Conservation (phyloP, 2,888 invertebrate species). For the Drosophila vallismaia region DNA sequence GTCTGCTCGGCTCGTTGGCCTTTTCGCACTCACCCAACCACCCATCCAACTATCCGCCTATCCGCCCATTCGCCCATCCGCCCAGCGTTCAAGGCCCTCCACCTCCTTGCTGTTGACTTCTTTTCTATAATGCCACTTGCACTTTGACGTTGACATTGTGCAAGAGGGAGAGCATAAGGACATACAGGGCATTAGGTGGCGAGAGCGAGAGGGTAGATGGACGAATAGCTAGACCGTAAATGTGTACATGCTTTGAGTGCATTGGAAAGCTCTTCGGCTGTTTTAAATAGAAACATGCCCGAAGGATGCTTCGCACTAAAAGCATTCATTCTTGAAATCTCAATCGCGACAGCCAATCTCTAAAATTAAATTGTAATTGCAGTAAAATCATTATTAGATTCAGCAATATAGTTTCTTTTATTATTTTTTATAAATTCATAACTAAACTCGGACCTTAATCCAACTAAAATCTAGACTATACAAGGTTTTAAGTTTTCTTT, state of each 20-base stretch:
- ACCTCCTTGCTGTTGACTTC: conserved; percentile 47
- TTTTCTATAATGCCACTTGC: conserved; percentile 76
- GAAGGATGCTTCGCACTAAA: conserved; percentile 62
- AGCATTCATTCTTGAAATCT: conserved; percentile 52
- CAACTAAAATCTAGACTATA: too few species aligned
- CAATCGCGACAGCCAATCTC: conserved; percentile 7
- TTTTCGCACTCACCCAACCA: conserved; percentile 6
- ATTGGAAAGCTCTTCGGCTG: conserved; percentile 52
- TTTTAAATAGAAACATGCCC: conserved; percentile 65
- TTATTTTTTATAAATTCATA: too few species aligned
- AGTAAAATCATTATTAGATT: too few species aligned
- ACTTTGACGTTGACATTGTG: conserved; percentile 76
- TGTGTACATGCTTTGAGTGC: conserved; percentile 42
- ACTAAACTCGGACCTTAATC: too few species aligned
- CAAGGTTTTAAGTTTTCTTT: too few species aligned
- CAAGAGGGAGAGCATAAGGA: conserved; percentile 24
- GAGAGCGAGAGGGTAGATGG: too few species aligned
- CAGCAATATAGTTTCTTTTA: too few species aligned
- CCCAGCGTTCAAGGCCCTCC: conserved; percentile 3
- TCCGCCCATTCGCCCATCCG: not conserved
- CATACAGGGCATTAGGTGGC: not conserved
- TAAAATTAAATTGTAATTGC: conserved; percentile 1
- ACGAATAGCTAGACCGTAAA: conserved; percentile 3
- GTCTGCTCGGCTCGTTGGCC: conserved; percentile 41
- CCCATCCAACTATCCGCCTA: conserved; percentile 2